Evolutionary conservation across 1,140 invertebrate genomes (phyloP), one percentile per base, ranked within the genome.

Genomic region (Conus ventricosus): DNA sequence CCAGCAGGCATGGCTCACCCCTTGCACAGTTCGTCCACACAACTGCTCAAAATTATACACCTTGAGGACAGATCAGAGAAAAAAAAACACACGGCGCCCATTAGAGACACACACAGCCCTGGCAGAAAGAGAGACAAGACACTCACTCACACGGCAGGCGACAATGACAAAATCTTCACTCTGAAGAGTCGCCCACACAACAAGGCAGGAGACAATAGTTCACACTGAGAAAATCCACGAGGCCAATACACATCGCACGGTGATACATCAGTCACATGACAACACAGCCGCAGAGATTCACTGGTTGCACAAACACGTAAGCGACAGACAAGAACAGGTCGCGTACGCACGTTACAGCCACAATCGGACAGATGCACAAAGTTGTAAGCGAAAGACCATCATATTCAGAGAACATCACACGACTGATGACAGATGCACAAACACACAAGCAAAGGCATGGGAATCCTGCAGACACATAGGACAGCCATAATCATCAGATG

Each of bases 21-120:
- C 84, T 54, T 83, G 78, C 71, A 87, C 85, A 78, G 85, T 87
- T 78, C 85, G 76, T 55, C 85, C 85, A 87, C 71, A 87, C 17
- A 78, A 78, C 85, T 87, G 85, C 75, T 87, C 85, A 87, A 87
- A 87, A 87, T 87, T 87, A 87, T 87, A 87, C 11, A 87, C 85
- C 85, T 87, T 87, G 13, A n/a, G 54, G 84, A 85, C 78, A 80
- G 60, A 84, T 17, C 63, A 85, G 39, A 60, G 57, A 85, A 85
- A 63, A 85, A 60, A 57, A 84, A 67, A 27, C 4, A 63, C 57
- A 60, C 57, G 57, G 57, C 57, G 8, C 8, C 57, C 57, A 15
- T 60, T 83, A 83, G 53, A 57, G 11, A 13, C 53, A 55, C 15
- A 20, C 11, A 71, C 15, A 23, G 11, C 15, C 67, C 15, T 71